A percentile compares a stretch with the other conserved stretches of the same genome.
Evolutionary conservation across 2,797 vertebrate species (phyloP).

Genomic region (Schizothorax lantsangensis): DNA sequence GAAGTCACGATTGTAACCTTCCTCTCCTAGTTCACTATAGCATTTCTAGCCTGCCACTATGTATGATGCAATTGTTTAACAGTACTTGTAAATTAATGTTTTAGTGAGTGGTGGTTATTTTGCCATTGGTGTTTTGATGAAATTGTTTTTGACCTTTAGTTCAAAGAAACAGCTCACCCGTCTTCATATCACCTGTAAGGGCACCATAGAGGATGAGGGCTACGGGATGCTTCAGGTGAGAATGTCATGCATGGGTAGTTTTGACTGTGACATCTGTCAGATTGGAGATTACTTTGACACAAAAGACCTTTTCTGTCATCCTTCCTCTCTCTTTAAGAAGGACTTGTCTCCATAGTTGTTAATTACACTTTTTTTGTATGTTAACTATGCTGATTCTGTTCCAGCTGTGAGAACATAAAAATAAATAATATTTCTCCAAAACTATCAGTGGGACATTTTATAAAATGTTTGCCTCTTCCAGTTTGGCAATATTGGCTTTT

Average conservation of each 20-base stretch:
- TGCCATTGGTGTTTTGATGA: conserved; percentile 22
- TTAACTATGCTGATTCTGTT: neutral
- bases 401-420: neutral
- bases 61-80: neutral
- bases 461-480: neutral
- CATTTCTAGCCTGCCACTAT: neutral
- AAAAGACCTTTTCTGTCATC: conserved; percentile 16
- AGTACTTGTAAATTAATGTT: neutral
- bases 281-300: neutral
- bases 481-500: neutral
- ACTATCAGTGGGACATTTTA: neutral
- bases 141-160: conserved; percentile 70
- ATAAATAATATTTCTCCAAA: neutral
- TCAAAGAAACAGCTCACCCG: conserved; percentile 84
- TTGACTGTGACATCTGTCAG: neutral
- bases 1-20: conserved; percentile 20
- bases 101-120: neutral
- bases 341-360: neutral
- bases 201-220: conserved; percentile 92
- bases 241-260: conserved; percentile 3
- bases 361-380: neutral
- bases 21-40: neutral
- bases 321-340: neutral
- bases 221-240: conserved; percentile 96
- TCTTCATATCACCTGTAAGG: conserved; percentile 90